Evolutionary conservation across 2,888 invertebrate genomes (phyloP), one percentile per base, ranked within the genome.

Genomic region (Scaptomyza parva): DNA sequence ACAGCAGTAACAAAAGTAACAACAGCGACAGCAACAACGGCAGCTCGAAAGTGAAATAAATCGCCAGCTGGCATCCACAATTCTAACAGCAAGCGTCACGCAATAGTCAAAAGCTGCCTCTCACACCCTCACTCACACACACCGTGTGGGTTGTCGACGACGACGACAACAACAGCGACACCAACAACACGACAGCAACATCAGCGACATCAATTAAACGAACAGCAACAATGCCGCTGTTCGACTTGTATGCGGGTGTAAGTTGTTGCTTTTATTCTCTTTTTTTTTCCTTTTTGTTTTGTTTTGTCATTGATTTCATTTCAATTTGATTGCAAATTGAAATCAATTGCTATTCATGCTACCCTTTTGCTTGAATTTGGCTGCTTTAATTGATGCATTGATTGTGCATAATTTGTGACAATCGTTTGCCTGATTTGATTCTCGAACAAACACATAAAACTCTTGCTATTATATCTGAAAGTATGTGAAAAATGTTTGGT

Each of bases 321-420:
- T 86, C 77, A 65, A 80, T 86, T 88, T 77, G 84, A 88, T 86
- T 83, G 86, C 88, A 84, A 84, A 84, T 84, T 84, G 84, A 84
- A 88, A 84, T 84, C 83, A 84, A 84, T 84, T 84, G 84, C 71
- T 39, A 39, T 53, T 55, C 60, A 54, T 43, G 70, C 41, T 75
- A 68, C 68, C 62, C 73, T 55, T 48, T 62, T 73, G 51, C 45
- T 59, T 70, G 17, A 70, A 54, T 64, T 62, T 30, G 35, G 59
- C 18, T 48, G 58, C 75, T 66, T 87, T 82, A 88, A 89, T 88
- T 88, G 89, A 88, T 83, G 77, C 81, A 78, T 80, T 89, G 87
- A 88, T 88, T 89, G 88, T 71, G 84, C 78, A 86, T 89, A 88
- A 89, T 88, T 89, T 85, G 89, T 88, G 86, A 74, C 86, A 88